phyloP scores from a whole-genome alignment of 2,797 vertebrate genomes.

The Bufotes viridis region DNA sequence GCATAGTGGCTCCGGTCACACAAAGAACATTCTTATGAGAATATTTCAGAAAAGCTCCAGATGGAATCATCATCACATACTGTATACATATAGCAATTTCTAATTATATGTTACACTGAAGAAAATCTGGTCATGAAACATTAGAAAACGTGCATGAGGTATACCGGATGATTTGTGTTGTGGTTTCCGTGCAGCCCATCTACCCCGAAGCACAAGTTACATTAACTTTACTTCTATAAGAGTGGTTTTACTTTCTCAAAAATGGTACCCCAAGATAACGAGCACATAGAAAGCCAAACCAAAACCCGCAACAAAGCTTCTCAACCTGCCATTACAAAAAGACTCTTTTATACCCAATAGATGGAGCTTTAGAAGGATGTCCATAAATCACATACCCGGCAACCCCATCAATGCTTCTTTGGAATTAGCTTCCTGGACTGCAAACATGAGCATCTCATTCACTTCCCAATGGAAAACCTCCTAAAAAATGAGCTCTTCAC shows the following conservation, averaged over 20 bases:
- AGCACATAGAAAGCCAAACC: not conserved
- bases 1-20: not conserved
- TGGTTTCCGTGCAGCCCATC: not conserved
- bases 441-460: not conserved
- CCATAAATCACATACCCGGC: conserved; percentile 3
- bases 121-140: not conserved
- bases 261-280: not conserved
- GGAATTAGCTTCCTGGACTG: not conserved
- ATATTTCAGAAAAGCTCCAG: no score
- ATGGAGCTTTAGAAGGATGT: not conserved
- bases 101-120: not conserved
- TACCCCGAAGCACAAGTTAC: not conserved
- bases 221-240: not conserved
- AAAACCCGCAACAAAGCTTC: not conserved
- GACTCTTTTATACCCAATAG: not conserved
- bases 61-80: no score
- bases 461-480: not conserved
- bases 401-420: not conserved
- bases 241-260: not conserved
- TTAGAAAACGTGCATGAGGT: not conserved
- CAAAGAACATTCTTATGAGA: no score
- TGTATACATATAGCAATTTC: not conserved
- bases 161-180: no score
- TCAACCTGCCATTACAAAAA: not conserved
- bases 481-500: not conserved